Conservation (phyloP, 2,113 vertebrate species). For the Pollachius pollachius region DNA sequence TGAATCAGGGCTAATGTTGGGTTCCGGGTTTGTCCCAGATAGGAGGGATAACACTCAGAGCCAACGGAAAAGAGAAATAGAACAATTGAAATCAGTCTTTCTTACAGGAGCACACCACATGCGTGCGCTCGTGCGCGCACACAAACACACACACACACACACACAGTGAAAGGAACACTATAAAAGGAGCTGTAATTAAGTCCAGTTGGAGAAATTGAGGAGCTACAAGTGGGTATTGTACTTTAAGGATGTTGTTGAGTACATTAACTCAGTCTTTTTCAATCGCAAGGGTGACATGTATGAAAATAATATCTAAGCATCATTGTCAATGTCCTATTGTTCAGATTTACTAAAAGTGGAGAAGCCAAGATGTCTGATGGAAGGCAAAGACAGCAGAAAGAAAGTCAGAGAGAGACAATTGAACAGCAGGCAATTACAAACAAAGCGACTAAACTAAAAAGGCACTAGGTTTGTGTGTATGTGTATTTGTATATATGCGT, state of each 20-base stretch:
- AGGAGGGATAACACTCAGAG: not conserved
- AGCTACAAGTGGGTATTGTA: constrained; percentile 2
- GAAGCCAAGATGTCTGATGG: not conserved
- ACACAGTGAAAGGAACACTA: constrained; percentile 1
- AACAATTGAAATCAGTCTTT: constrained; percentile 10
- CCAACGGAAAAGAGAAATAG: not conserved
- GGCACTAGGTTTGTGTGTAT: not conserved
- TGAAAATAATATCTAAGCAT: not conserved
- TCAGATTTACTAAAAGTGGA: not conserved
- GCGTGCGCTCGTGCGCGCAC: too few species aligned
- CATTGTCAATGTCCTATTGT: constrained; percentile 5
- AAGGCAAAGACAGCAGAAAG: not conserved
- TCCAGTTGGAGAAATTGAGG: not conserved
- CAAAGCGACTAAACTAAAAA: not conserved
- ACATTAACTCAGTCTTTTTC: not conserved
- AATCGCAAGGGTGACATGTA: not conserved
- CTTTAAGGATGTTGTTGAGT: not conserved
- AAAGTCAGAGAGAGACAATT: not conserved
- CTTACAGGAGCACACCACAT: not conserved
- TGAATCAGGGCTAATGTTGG: not conserved
- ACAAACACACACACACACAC: not conserved
- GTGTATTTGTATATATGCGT: constrained; percentile 8
- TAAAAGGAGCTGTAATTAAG: not conserved
- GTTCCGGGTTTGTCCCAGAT: constrained; percentile 6
- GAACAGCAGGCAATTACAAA: constrained; percentile 12